Evolutionary conservation across 2,888 invertebrate species (phyloP), one percentile per base, ranked within the genome.

Genomic region (Synergus umbraculus): DNA sequence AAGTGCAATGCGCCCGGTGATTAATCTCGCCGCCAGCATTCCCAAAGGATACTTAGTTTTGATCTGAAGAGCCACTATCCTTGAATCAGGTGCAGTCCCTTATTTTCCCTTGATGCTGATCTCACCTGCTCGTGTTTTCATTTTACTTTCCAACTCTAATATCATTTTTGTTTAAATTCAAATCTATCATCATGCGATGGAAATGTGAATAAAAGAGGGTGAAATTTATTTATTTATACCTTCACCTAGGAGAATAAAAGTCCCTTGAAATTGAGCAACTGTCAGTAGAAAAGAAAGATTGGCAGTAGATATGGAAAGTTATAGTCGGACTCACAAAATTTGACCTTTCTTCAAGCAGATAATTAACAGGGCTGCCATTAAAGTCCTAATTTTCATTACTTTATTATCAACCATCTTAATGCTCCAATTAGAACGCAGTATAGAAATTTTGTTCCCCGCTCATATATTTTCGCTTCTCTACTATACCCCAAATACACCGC

Each of bases 31-130:
- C 83, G 79, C 85, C 81, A 85, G 87, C 85, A 88, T 87, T 88
- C 87, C 88, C 88, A 85, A 88, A 86, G 88, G 89, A 88, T 89
- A 89, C 89, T 88, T 89, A 87, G 86, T 85, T 83, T 87, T 87
- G 88, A 87, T 89, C 88, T 88, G 88, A 13, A 85, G 87, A 87
- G 87, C 86, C 67, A 80, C 82, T 83, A 85, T 81, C 82, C 80
- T 73, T 73, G 81, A 84, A 82, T 84, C 79, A 79, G 79, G 81
- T 79, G 80, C 83, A 83, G 80, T 69, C 77, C 79, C 82, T 82
- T 29, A 29, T 29, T 82, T 83, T 84, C 80, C 78, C 73, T 73
- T 73, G 41, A 73, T 41, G 73, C 58, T 22, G 29, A 63, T 63
- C 60, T 69, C 60, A 69, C 63, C 63, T 37, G 66, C 54, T 22